phyloP scores from a whole-genome alignment of 2,797 vertebrate species.

The Peromyscus melanophrys region DNA sequence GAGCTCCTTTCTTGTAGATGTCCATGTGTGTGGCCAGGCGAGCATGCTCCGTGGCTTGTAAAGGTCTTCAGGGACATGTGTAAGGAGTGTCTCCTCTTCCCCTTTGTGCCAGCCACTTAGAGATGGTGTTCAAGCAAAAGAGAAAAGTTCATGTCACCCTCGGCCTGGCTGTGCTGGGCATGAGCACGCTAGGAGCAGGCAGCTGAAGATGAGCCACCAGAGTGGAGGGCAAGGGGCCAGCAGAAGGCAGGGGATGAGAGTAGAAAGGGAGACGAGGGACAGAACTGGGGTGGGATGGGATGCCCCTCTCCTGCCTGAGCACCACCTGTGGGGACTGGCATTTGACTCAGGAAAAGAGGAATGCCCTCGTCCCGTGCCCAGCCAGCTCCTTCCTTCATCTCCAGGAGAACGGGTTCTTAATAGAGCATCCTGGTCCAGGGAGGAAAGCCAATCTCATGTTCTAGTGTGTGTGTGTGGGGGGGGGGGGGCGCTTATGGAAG shows the following conservation, averaged over 20 bases:
- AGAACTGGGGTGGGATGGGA: fast-evolving
- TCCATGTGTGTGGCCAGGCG: not conserved
- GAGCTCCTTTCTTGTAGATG: not conserved
- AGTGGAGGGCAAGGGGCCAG: not conserved
- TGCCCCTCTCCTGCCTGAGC: not conserved
- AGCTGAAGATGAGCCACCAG: not conserved
- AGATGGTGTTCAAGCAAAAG: not conserved
- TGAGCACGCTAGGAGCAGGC: not conserved
- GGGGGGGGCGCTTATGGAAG: not conserved
- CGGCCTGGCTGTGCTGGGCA: not conserved
- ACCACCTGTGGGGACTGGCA: not conserved
- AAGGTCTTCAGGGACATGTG: not conserved
- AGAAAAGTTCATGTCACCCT: not conserved
- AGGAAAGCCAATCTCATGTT: not conserved
- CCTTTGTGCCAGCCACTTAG: not conserved
- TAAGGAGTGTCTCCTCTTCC: not conserved
- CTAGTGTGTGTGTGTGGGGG: not conserved
- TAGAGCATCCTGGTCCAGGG: not conserved
- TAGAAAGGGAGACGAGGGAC: not conserved
- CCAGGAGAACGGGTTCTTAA: not conserved
- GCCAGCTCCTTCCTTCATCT: not conserved
- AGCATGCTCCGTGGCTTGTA: not conserved
- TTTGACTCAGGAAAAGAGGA: not conserved
- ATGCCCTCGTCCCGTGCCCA: not conserved
- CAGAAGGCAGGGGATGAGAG: not conserved